Conservation (phyloP, 2,113 vertebrate genomes). For the Chaetura pelagica region DNA sequence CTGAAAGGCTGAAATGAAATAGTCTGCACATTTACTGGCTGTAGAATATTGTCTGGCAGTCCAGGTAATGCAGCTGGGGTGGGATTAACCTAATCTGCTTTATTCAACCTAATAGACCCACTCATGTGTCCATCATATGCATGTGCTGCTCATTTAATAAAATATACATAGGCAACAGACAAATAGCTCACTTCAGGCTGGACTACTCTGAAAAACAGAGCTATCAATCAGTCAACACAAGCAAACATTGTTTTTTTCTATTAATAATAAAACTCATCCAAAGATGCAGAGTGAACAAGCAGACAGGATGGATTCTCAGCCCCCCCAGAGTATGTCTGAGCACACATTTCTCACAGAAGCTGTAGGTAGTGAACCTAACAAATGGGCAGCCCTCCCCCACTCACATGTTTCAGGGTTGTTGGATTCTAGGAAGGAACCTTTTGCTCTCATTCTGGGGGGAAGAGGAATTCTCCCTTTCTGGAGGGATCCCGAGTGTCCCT, state of each 20-base stretch:
- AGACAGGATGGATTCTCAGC: background rate
- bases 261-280: background rate
- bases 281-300: background rate
- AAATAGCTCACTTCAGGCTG: background rate
- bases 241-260: fast-evolving
- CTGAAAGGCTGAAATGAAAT: background rate
- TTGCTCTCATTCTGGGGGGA: background rate
- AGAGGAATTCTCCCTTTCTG: fast-evolving
- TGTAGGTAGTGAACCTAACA: too few species aligned
- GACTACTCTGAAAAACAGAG: background rate
- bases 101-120: background rate
- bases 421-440: background rate
- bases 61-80: background rate
- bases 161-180: background rate
- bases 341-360: background rate
- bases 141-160: background rate
- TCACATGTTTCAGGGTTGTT: fast-evolving
- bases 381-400: background rate
- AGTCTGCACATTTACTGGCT: background rate
- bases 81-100: background rate
- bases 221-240: background rate
- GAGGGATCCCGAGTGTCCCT: background rate
- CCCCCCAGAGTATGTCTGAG: background rate
- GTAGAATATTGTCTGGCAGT: background rate
- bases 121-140: background rate